Conservation (phyloP, 2,888 invertebrate genomes). For the Minunthozetes semirufus region DNA sequence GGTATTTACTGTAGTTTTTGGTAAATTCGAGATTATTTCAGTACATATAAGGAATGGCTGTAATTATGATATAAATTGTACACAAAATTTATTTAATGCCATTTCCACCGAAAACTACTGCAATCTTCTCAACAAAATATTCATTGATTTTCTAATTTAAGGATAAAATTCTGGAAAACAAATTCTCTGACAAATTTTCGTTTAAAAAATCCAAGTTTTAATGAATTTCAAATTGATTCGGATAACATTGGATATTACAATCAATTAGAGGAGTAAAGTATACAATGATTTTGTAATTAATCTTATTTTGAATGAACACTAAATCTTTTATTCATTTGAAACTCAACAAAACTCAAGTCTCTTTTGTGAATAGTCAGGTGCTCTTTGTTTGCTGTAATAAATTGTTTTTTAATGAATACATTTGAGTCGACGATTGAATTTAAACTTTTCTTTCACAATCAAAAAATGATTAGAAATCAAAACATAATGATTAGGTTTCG, state of each 20-base stretch:
- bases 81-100: too few species aligned
- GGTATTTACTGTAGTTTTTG: neutral
- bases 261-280: neutral
- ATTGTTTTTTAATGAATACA: neutral
- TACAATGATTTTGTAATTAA: neutral
- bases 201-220: too few species aligned
- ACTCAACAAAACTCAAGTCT: neutral
- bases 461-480: conserved; percentile 6
- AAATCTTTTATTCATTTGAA: neutral
- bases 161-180: too few species aligned
- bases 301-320: neutral
- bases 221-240: too few species aligned
- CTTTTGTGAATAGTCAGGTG: neutral
- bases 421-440: neutral
- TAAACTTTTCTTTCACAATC: neutral
- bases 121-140: too few species aligned
- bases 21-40: neutral
- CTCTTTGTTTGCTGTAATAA: neutral
- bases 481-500: neutral
- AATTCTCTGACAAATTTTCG: too few species aligned
- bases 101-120: too few species aligned
- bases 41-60: conserved; percentile 1
- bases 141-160: too few species aligned
- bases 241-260: neutral
- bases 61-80: neutral